Percentiles rank a stretch among this genome's conserved stretches.
These are phyloP conservation scores for Mycetomoellerius zeteki DNA, from an alignment of 1,140 invertebrate genomes.

Conservation along the genomic window DNA sequence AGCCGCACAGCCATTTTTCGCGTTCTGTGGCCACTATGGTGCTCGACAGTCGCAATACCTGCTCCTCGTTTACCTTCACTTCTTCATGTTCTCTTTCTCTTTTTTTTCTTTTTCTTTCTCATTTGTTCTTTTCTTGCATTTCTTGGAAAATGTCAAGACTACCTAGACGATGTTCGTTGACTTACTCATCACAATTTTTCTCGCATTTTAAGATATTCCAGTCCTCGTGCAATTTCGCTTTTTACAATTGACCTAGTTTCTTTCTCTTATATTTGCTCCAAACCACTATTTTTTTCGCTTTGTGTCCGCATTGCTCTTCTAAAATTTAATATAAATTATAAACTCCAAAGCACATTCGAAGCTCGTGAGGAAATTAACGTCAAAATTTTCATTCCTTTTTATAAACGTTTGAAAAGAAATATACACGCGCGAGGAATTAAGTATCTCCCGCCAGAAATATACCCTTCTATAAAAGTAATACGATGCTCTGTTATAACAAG, in stretches of 20 bases:
- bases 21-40: conserved; percentile 9
- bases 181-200: conserved; percentile 72
- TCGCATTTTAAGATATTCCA: conserved; percentile 73
- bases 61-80: conserved; percentile 34
- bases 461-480: conserved; percentile 20
- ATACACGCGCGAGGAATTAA: neutral
- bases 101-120: neutral
- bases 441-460: conserved; percentile 17
- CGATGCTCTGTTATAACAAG: conserved; percentile 32
- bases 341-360: neutral
- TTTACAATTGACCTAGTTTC: conserved; percentile 56
- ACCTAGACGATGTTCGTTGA: neutral
- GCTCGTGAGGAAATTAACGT: neutral
- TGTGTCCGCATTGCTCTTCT: neutral
- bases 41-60: conserved; percentile 60
- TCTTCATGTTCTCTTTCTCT: conserved; percentile 8
- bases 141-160: conserved; percentile 37
- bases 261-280: conserved; percentile 6
- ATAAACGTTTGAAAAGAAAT: neutral
- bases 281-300: conserved; percentile 10
- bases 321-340: conserved; percentile 38
- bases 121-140: conserved; percentile 1
- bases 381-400: neutral
- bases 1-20: conserved; percentile 25
- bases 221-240: conserved; percentile 74